Base-by-base conservation (phyloP, 35 echinoderm and acorn worm genomes). In the Lytechinus pictus region DNA sequence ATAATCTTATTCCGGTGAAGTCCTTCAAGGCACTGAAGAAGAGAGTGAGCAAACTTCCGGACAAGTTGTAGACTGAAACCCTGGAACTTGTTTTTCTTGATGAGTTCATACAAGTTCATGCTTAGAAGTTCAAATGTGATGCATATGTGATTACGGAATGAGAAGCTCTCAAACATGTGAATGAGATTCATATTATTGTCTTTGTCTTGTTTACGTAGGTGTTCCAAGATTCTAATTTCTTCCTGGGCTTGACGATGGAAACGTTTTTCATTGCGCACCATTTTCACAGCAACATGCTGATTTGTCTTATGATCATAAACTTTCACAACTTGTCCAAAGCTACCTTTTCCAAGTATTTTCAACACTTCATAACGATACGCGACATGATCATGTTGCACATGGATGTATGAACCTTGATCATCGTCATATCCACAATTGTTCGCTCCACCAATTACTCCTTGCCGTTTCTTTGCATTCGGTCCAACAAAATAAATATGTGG, bases 31-130 rank as follows among this genome's bases (percentile, higher is more conserved):
- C 98, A 99, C 95, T 99, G 98, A 51, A 99, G 92, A 86, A 99
- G 92, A 10, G 98, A 99, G 95, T 99, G 98, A 52, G 98, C 98
- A 96, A 99, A 99, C 94, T 99, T 99, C 57, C 98, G 91, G 9
- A 99, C 98, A 27, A 99, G 90, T 86, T 99, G 98, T 91, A 99
- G 88, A 87, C 98, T 99, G 95, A 99, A 99, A 95, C 98, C 98
- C 95, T 99, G 98, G 86, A 99, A 99, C 95, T 99, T 99, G 52
- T 99, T 99, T 94, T 99, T 99, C 96, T 99, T 99, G 55, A 99
- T 99, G 21, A 99, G 97, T 95, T 99, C 97, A 95, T 99, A 99
- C 54, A 99, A 89, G 95, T 99, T 99, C 98, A 99, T 99, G 86
- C 98, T 99, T 52, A 99, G 96, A 51, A 99, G 96, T 95, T 99